Percentiles rank a stretch among this genome's conserved stretches.
phyloP scores from a whole-genome alignment of 2,888 invertebrate species.

The Parochlus steinenii region DNA sequence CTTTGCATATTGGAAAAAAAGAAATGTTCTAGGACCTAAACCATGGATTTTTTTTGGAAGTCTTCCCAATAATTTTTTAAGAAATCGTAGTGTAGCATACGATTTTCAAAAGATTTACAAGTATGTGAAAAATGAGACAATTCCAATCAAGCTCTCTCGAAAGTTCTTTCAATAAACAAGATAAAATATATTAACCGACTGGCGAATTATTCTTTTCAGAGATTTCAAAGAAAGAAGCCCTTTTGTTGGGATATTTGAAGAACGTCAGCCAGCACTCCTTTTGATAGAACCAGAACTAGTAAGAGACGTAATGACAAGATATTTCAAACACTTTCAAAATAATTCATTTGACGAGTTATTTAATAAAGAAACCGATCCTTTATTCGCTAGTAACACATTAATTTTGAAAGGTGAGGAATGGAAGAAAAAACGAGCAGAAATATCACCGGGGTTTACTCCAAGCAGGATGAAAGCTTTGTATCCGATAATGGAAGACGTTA shows the following conservation, averaged over 20 bases:
- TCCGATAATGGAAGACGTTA: slow-evolving; percentile 6
- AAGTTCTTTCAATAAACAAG: too few relatives aligned
- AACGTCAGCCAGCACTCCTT: slow-evolving; percentile 20
- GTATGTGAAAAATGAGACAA: not conserved
- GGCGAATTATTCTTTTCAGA: too few relatives aligned
- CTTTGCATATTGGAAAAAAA: slow-evolving; percentile 18
- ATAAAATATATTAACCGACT: slow-evolving; percentile 16
- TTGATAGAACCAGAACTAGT: slow-evolving; percentile 25
- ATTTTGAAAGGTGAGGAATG: slow-evolving; percentile 18
- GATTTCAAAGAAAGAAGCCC: slow-evolving; percentile 14
- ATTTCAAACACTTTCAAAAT: slow-evolving; percentile 25
- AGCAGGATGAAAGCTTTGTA: slow-evolving; percentile 13
- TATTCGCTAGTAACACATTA: slow-evolving; percentile 21
- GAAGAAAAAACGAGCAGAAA: slow-evolving; percentile 18
- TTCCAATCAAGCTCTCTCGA: not conserved
- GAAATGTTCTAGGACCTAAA: slow-evolving; percentile 18
- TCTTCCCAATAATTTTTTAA: not conserved
- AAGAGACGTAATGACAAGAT: slow-evolving; percentile 22
- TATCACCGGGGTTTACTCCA: slow-evolving; percentile 18
- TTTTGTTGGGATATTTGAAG: slow-evolving; percentile 24
- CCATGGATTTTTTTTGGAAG: slow-evolving; percentile 13
- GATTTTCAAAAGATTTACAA: not conserved
- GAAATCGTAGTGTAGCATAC: slow-evolving; percentile 1
- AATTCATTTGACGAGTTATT: slow-evolving; percentile 19
- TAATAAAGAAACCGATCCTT: slow-evolving; percentile 16